Conservation (phyloP, 2,888 invertebrate species). For the Plebejus anna region DNA sequence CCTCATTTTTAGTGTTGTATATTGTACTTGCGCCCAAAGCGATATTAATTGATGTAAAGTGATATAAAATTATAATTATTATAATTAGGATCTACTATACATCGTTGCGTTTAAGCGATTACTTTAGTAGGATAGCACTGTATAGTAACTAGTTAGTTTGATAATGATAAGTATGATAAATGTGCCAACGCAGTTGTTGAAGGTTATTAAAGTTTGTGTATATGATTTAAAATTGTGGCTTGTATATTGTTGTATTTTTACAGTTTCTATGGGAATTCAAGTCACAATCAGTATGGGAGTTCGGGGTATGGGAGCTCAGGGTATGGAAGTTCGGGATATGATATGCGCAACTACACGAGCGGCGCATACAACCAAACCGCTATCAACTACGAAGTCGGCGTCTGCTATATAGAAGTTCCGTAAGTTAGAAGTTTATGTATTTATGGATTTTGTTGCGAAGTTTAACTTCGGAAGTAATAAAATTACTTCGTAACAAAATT, state of each 20-base stretch:
- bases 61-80: no score
- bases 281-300: slow-evolving; percentile 33
- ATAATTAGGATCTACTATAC: no score
- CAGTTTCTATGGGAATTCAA: slow-evolving; percentile 40
- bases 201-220: neutral
- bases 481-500: no score
- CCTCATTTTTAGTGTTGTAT: no score
- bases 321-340: slow-evolving; percentile 38
- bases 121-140: no score
- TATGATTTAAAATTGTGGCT: no score
- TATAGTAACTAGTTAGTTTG: neutral
- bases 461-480: no score
- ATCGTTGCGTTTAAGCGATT: no score
- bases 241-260: slow-evolving; percentile 5
- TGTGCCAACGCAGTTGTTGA: neutral
- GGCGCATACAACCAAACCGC: slow-evolving; percentile 30
- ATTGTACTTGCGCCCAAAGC: no score
- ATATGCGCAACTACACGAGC: slow-evolving; percentile 38
- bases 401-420: slow-evolving; percentile 83
- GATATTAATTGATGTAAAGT: no score
- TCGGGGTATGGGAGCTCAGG: slow-evolving; percentile 36
- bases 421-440: slow-evolving; percentile 60
- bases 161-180: neutral
- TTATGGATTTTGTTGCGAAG: no score
- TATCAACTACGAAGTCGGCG: slow-evolving; percentile 61